Evolutionary conservation across 2,888 invertebrate species (phyloP).

Genomic region (Sylvicola cinctus): DNA sequence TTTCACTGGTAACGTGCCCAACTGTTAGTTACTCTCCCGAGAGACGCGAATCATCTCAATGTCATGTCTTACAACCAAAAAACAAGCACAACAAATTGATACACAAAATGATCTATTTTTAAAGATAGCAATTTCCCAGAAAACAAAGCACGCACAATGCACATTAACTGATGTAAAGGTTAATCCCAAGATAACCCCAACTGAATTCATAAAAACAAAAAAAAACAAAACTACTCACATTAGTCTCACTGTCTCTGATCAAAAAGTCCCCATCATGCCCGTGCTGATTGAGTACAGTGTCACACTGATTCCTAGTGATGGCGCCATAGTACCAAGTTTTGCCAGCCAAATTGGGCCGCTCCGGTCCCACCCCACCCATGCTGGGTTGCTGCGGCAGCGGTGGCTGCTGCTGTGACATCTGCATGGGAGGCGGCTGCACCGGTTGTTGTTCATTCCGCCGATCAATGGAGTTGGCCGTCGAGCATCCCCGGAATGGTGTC

Average conservation of each 20-base stretch:
- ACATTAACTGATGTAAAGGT: conserved; percentile 1
- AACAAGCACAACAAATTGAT: too few species aligned
- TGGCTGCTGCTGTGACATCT: conserved; percentile 12
- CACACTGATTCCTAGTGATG: conserved; percentile 90
- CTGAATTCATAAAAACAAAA: neutral
- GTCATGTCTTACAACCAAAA: too few species aligned
- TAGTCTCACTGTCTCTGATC: conserved; percentile 96
- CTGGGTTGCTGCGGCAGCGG: conserved; percentile 10
- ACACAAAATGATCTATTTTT: too few species aligned
- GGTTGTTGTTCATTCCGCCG: conserved; percentile 25
- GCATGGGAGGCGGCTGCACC: too few species aligned
- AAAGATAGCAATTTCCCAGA: too few species aligned
- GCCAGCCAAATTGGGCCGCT: conserved; percentile 49
- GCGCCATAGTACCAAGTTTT: conserved; percentile 97
- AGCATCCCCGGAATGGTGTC: conserved; percentile 46
- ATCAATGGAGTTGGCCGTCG: conserved; percentile 27
- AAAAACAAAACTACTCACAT: conserved; percentile 44
- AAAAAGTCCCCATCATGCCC: conserved; percentile 97
- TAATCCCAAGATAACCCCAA: neutral
- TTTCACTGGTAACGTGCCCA: too few species aligned
- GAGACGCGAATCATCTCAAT: too few species aligned
- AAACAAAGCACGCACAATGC: conserved; percentile 4
- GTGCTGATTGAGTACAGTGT: conserved; percentile 81
- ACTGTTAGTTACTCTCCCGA: too few species aligned
- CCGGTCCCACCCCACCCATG: conserved; percentile 23